Conservation (phyloP, 2,797 vertebrate species). For the Lemur catta region DNA sequence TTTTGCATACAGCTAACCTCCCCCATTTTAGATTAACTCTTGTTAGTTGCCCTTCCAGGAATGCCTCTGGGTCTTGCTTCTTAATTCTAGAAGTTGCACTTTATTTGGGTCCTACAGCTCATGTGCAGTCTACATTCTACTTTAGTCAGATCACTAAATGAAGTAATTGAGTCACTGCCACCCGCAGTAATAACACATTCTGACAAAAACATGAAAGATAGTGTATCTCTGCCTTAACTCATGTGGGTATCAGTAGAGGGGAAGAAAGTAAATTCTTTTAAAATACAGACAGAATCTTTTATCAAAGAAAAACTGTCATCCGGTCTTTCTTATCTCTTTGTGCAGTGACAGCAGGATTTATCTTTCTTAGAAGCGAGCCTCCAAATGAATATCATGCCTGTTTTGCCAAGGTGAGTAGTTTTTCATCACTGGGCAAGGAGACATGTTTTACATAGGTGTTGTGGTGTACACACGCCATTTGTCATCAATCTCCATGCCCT, state of each 20-base stretch:
- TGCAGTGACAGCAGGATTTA: slow-evolving; percentile 76
- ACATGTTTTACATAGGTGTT: slow-evolving; percentile 70
- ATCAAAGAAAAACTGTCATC: slow-evolving; percentile 77
- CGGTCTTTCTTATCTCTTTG: slow-evolving; percentile 76
- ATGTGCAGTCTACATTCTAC: neutral
- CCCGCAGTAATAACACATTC: slow-evolving; percentile 45
- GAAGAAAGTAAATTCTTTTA: slow-evolving; percentile 77
- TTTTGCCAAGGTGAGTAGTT: slow-evolving; percentile 77
- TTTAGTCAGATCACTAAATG: slow-evolving; percentile 51
- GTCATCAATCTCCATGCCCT: slow-evolving; percentile 46
- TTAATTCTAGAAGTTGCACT: neutral
- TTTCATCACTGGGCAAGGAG: slow-evolving; percentile 68
- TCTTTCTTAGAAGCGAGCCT: slow-evolving; percentile 74
- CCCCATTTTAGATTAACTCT: neutral
- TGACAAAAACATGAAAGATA: slow-evolving; percentile 79
- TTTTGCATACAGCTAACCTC: neutral
- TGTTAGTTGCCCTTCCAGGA: neutral
- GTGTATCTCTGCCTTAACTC: slow-evolving; percentile 76
- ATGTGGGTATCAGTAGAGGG: slow-evolving; percentile 67
- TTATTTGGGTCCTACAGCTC: neutral
- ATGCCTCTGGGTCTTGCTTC: neutral
- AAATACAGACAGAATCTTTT: slow-evolving; percentile 80
- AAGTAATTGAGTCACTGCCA: slow-evolving; percentile 59
- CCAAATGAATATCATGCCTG: slow-evolving; percentile 77
- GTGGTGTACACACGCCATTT: neutral